Conservation (phyloP, 2,888 invertebrate genomes). For the Ochropleura leucogaster region DNA sequence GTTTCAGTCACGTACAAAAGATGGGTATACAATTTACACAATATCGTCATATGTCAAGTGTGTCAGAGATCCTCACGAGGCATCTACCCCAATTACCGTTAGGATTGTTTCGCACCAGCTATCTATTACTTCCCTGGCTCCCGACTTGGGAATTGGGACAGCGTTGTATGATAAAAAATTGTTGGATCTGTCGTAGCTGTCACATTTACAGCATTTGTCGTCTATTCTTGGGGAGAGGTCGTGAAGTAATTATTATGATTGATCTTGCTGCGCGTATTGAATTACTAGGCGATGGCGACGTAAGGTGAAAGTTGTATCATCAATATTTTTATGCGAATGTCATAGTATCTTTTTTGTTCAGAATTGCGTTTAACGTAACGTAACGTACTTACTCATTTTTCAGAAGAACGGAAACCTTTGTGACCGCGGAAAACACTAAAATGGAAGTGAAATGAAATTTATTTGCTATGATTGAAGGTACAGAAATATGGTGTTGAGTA, state of each 20-base stretch:
- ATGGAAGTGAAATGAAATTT: no score
- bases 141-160: slow-evolving; percentile 80
- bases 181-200: slow-evolving; percentile 66
- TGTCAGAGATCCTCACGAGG: slow-evolving; percentile 81
- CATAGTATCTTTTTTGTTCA: background rate
- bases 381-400: background rate
- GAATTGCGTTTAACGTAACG: background rate
- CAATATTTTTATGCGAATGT: slow-evolving; percentile 24
- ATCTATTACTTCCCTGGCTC: slow-evolving; percentile 83
- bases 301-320: slow-evolving; percentile 46
- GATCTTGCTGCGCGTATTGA: slow-evolving; percentile 61
- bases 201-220: slow-evolving; percentile 45
- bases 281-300: slow-evolving; percentile 35
- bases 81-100: slow-evolving; percentile 85
- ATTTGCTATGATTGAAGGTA: no score
- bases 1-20: slow-evolving; percentile 77
- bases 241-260: slow-evolving; percentile 82
- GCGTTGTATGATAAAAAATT: slow-evolving; percentile 79
- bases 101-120: slow-evolving; percentile 84
- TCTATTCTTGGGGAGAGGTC: slow-evolving; percentile 59
- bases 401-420: background rate
- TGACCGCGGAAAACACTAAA: background rate
- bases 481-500: no score
- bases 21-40: slow-evolving; percentile 84
- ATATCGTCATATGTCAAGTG: slow-evolving; percentile 86